Evolutionary conservation across 2,113 vertebrate genomes (phyloP), one percentile per base, ranked within the genome.

Genomic region (Empidonax alnorum): DNA sequence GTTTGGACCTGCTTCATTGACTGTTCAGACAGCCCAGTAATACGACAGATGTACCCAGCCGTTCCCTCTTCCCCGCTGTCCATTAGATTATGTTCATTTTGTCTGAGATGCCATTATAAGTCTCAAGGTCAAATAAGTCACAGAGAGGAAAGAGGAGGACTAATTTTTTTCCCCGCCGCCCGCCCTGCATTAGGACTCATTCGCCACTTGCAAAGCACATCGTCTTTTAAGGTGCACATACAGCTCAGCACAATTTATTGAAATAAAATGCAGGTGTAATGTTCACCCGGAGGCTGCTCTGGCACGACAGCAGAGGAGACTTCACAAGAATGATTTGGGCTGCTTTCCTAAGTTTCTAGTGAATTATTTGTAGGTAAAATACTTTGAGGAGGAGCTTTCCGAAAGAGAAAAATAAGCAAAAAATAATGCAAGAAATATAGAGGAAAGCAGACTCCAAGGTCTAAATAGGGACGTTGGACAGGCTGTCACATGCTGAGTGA

Each of bases 11-110:
- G 98, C 98, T 98, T 98, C 98, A 98, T 98, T 98, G 98, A 98
- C 98, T 98, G 98, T 98, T 98, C 98, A 98, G 98, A 98, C 98
- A 98, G 98, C 98, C 98, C 97, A 97, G 98, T 98, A 98, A 98
- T 98, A 98, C 98, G 97, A 98, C 98, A 98, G 98, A 98, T 98
- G 98, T 98, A 98, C 97, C 98, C 98, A 98, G 98, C 98, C 98
- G 93, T 98, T 98, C 97, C 97, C 94, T 98, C 98, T 98, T 98
- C 98, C 98, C 98, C 61, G 97, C 98, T 98, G 98, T 98, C 98
- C 98, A 97, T 98, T 98, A 98, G 98, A 98, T 98, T 98, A 98
- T 98, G 98, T 98, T 98, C 98, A 98, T 98, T 98, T 98, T 98
- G 97, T 98, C 97, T 98, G 98, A 98, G 97, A 98, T 98, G 98